These are phyloP conservation scores for Paedocypris micromegethes DNA, from an alignment of 2,797 vertebrate genomes.

Conservation along the genomic window DNA sequence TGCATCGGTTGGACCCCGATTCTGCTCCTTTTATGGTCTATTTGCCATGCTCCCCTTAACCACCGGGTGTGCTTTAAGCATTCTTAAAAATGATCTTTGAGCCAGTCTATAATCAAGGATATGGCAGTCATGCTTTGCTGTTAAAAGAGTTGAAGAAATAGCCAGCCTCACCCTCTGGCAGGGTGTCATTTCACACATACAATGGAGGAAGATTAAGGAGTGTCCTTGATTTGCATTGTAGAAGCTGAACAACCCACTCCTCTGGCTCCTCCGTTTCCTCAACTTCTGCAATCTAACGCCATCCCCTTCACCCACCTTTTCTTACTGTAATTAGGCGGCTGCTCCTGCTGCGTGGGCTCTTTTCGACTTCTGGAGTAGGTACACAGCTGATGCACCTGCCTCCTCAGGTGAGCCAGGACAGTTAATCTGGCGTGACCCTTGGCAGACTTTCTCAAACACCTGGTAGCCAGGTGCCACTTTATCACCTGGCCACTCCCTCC, in stretches of 20 bases:
- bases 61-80: no score
- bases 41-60: no score
- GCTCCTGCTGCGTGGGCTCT: conserved; percentile 38
- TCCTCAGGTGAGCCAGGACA: conserved; percentile 48
- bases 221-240: conserved; percentile 55
- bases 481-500: conserved; percentile 40
- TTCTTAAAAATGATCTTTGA: background rate
- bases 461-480: conserved; percentile 64
- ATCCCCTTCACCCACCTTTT: conserved; percentile 32
- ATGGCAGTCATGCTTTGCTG: conserved; percentile 24
- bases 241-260: conserved; percentile 50
- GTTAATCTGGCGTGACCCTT: conserved; percentile 60
- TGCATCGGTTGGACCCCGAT: conserved; percentile 34
- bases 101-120: conserved; percentile 46
- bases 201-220: conserved; percentile 57
- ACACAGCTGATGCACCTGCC: conserved; percentile 57
- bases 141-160: conserved; percentile 27
- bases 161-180: conserved; percentile 42
- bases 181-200: conserved; percentile 50
- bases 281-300: conserved; percentile 36
- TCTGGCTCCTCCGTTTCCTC: conserved; percentile 45
- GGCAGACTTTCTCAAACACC: conserved; percentile 59
- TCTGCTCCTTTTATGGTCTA: background rate
- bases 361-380: conserved; percentile 53
- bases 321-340: conserved; percentile 54